phyloP scores from a whole-genome alignment of 2,888 invertebrate genomes.

The Nemurella pictetii region DNA sequence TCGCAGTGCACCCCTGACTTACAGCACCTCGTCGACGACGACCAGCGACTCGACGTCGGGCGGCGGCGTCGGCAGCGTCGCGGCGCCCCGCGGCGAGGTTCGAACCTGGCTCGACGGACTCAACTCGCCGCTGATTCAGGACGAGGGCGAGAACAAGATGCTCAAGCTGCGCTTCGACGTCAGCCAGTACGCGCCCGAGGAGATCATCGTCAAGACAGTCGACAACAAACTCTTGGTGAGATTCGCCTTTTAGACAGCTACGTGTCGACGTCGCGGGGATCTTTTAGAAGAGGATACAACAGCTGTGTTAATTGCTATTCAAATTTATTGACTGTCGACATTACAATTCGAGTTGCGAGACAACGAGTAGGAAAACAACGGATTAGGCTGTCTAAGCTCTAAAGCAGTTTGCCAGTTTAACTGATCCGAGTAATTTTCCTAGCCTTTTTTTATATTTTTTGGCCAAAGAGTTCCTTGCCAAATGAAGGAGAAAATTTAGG shows the following conservation, averaged over 20 bases:
- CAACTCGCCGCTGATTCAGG: conserved; percentile 91
- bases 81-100: conserved; percentile 55
- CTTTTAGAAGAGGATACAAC: too few species aligned
- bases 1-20: conserved; percentile 45
- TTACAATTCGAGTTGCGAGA: too few species aligned
- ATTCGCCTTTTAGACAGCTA: conserved; percentile 40
- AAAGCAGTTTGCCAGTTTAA: too few species aligned
- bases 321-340: too few species aligned
- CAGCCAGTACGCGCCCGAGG: conserved; percentile 93
- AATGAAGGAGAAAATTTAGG: too few species aligned
- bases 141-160: conserved; percentile 91
- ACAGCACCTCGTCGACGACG: conserved; percentile 64
- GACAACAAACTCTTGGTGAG: conserved; percentile 95
- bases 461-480: too few species aligned
- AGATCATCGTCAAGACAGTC: conserved; percentile 97
- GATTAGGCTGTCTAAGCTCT: too few species aligned
- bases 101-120: conserved; percentile 81
- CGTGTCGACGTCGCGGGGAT: too few species aligned
- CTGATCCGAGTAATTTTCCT: too few species aligned
- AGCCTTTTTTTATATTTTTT: too few species aligned
- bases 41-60: conserved; percentile 60
- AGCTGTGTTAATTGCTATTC: too few species aligned
- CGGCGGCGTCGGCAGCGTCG: conserved; percentile 40
- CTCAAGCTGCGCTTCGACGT: conserved; percentile 96
- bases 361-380: too few species aligned